A percentile compares a stretch with the other conserved stretches of the same genome.
phyloP scores from a whole-genome alignment of 2,113 vertebrate species.

The Odontesthes bonariensis region DNA sequence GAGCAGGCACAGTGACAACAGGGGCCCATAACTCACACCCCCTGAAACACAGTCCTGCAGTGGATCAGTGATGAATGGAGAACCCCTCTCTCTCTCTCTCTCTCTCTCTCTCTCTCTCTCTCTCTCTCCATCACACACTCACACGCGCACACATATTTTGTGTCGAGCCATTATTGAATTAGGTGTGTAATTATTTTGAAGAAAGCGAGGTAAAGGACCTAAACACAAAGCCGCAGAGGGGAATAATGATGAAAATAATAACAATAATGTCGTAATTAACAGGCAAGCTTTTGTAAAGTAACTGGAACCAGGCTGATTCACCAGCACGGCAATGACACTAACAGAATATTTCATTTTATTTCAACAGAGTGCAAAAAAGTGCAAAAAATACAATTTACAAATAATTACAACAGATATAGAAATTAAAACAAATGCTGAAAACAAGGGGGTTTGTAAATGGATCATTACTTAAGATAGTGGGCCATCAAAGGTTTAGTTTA shows the following conservation, averaged over 20 bases:
- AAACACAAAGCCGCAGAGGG: not conserved
- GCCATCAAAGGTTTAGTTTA: too few relatives aligned
- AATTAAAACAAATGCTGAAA: not conserved
- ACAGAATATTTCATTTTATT: too few relatives aligned
- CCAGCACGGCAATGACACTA: not conserved
- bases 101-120: constrained; percentile 16
- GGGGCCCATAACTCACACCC: constrained; percentile 78
- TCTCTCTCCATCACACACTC: not conserved
- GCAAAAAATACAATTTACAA: not conserved
- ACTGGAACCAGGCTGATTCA: not conserved
- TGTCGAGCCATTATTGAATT: not conserved
- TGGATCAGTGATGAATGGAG: constrained; percentile 80
- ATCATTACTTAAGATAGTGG: not conserved
- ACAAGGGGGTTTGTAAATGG: not conserved
- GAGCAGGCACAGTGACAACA: constrained; percentile 75
- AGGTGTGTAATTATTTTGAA: not conserved
- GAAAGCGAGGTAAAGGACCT: not conserved
- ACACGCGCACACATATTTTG: not conserved
- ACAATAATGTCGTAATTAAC: not conserved
- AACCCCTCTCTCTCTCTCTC: constrained; percentile 39
- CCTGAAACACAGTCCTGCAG: constrained; percentile 77
- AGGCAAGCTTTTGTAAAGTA: not conserved
- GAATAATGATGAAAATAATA: not conserved
- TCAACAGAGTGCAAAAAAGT: too few relatives aligned
- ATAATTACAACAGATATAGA: not conserved